Base-by-base conservation (phyloP, 2,888 invertebrate genomes). In the Conus canariensis region DNA sequence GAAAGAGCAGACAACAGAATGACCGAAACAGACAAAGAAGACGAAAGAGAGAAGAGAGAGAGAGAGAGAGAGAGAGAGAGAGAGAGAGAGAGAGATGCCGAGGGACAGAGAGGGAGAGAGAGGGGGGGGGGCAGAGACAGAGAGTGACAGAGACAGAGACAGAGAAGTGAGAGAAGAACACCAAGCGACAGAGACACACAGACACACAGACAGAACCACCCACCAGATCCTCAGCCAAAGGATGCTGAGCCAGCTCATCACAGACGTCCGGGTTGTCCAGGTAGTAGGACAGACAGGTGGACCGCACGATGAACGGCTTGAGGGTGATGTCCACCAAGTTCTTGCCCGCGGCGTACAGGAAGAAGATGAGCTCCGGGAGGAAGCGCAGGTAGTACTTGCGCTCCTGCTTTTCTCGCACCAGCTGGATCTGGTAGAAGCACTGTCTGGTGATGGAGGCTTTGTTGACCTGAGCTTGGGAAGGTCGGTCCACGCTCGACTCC, bases 251-350 rank as follows among this genome's bases (percentile, higher is more conserved):
- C 16, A 94, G 90, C n/a, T 92, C 90, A n/a, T 92, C 87, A 82
- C 94, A 94, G 86, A 92, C 6, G 22, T 90, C 88, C 9, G 92
- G 70, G 25, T 93, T 91, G 22, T 93, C 85, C 64, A 93, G 91
- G 90, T 92, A 93, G 88, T 93, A 90, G 45, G 91, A 90, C 86
- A 92, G 90, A 87, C 95, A 95, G 8, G 95, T 95, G 10, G 94
- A 92, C 74, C 95, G 93, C 87, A 95, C 95, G 83, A 96, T 95
- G 90, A 94, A 95, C 1, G 96, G 94, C 59, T 95, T 92, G 1
- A 95, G 91, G 7, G 95, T 94, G 9, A 96, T 95, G 90, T 96
- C 96, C 67, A 96, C 92, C 92, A 96, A 93, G n/a, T 95, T 93
- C 82, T 95, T 95, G 19, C 94, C 95, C 0, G 95, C 92, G 87